Base-by-base conservation (phyloP, 2,888 invertebrate genomes). In the Drosophila bunnanda region DNA sequence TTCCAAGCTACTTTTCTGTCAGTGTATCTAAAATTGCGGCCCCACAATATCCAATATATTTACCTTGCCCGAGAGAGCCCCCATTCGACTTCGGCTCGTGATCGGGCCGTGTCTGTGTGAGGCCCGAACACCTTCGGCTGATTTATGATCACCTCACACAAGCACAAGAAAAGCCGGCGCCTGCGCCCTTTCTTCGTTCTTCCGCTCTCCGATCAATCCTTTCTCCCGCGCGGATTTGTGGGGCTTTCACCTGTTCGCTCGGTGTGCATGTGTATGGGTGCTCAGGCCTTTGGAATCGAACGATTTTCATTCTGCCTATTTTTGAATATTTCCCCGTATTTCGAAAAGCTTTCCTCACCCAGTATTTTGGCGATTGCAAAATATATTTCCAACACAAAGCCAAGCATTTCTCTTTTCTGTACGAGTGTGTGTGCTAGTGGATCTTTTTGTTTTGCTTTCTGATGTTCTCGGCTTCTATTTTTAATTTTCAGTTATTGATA, bases 401-500 rank as follows among this genome's bases (percentile, higher is more conserved):
- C 25, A 68, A n/a, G n/a, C 57, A 59, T 41, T 71, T 68, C 70
- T 48, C 48, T 68, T 41, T 43, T 17, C 17, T 8, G 17, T 13
- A 22, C 6, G 38, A n/a, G 56, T 71, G 53, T 54, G 58, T 46
- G 66, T 56, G 60, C n/a, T 46, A 17, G 70, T 44, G 58, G 60
- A 46, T 74, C 61, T 69, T 68, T 77, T 69, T 70, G 57, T 68
- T 65, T 72, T 74, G 54, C 30, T 70, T 66, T 59, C 70, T 66
- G 44, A 28, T 66, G 66, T 76, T 73, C 64, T 64, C 44, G n/a
- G 15, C 57, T 65, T 65, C 73, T 73, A 90, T 91, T 90, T 89
- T 78, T 90, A 90, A 82, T 79, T 76, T 88, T 89, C 60, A 85
- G 90, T 90, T 91, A 90, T 88, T 82, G 89, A 88, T 89, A 89